Percentiles rank a stretch among this genome's conserved stretches.
Evolutionary conservation across 2,888 invertebrate species (phyloP).

Genomic region (Leptogaster cylindrica): DNA sequence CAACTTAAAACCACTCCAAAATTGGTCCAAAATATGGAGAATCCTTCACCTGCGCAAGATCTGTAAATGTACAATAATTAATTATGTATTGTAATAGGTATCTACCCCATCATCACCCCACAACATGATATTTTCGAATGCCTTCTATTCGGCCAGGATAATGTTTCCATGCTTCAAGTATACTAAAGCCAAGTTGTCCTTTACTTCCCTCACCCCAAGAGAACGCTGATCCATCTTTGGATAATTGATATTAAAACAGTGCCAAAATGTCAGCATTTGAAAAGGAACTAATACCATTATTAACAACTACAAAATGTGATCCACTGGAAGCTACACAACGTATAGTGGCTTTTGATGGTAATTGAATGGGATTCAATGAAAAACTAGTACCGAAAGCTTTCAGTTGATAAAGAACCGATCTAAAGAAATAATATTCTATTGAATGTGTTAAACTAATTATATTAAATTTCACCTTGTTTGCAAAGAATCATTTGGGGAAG

Average conservation of each 20-base stretch:
- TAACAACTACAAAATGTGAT: constrained; percentile 67
- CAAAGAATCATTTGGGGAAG: constrained; percentile 55
- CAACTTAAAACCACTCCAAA: constrained; percentile 73
- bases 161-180: constrained; percentile 63
- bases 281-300: constrained; percentile 62
- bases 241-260: constrained; percentile 30
- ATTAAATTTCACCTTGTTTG: constrained; percentile 54
- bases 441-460: not conserved
- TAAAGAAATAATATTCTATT: constrained; percentile 41
- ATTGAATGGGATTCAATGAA: constrained; percentile 64
- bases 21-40: constrained; percentile 72
- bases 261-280: constrained; percentile 22
- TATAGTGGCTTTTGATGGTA: constrained; percentile 66
- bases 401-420: constrained; percentile 67
- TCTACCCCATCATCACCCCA: constrained; percentile 58
- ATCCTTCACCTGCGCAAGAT: constrained; percentile 69
- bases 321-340: constrained; percentile 65
- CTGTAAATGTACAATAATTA: constrained; percentile 54
- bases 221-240: constrained; percentile 68
- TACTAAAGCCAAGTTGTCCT: constrained; percentile 71
- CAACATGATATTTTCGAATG: constrained; percentile 68
- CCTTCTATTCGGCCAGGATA: constrained; percentile 68
- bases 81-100: not conserved
- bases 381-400: constrained; percentile 64
- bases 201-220: constrained; percentile 73